Conservation (phyloP, 2,888 invertebrate genomes). For the Meghimatium bilineatum region DNA sequence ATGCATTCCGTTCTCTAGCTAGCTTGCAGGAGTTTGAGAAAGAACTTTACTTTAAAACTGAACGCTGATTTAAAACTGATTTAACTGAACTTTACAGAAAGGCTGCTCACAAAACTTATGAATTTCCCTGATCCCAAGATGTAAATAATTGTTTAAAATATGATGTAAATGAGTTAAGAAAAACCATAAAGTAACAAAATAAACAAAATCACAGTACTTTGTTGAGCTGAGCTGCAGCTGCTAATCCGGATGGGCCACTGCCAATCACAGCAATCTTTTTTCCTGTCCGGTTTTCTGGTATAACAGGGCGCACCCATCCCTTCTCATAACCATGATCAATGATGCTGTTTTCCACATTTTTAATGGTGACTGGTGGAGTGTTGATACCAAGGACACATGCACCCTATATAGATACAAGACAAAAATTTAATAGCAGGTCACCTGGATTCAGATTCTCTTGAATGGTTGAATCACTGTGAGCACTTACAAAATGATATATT, state of each 20-base stretch:
- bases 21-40: too few species aligned
- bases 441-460: too few species aligned
- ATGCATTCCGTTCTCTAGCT: too few species aligned
- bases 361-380: conserved; percentile 97
- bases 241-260: conserved; percentile 91
- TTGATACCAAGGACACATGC: conserved; percentile 97
- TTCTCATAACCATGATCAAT: conserved; percentile 98
- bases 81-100: too few species aligned
- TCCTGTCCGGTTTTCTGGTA: conserved; percentile 86
- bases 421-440: not conserved
- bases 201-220: conserved; percentile 79
- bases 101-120: too few species aligned
- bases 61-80: too few species aligned
- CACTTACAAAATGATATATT: too few species aligned
- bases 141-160: not conserved
- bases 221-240: conserved; percentile 97
- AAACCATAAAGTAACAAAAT: not conserved
- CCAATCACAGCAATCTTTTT: conserved; percentile 93
- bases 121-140: too few species aligned
- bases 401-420: conserved; percentile 79
- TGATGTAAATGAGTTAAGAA: not conserved
- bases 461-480: too few species aligned
- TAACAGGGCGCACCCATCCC: conserved; percentile 93
- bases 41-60: too few species aligned
- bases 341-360: conserved; percentile 98